phyloP scores from a whole-genome alignment of 2,888 invertebrate species.

The Lycocerus yunnanus region DNA sequence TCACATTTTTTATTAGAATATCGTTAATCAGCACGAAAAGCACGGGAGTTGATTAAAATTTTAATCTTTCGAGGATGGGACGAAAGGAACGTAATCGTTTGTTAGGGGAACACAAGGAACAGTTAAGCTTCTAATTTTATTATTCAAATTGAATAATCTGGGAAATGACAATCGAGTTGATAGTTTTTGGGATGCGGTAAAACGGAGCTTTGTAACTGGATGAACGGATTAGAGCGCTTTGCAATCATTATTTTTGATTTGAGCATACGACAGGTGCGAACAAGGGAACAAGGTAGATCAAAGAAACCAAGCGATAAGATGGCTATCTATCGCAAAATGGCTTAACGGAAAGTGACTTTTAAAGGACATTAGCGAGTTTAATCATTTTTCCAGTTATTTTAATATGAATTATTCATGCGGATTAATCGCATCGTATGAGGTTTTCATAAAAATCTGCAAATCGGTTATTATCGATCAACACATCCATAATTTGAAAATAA shows the following conservation, averaged over 20 bases:
- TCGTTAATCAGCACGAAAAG: background rate
- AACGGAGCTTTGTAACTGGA: background rate
- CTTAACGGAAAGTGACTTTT: slow-evolving; percentile 22
- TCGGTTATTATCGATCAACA: background rate
- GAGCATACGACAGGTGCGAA: slow-evolving; percentile 21
- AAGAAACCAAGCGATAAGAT: slow-evolving; percentile 23
- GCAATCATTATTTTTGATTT: slow-evolving; percentile 28
- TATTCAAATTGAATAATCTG: background rate
- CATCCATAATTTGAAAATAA: background rate
- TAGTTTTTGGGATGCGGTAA: background rate
- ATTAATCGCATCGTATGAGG: background rate
- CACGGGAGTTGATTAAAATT: background rate
- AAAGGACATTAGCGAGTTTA: slow-evolving; percentile 12
- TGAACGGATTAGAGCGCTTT: background rate
- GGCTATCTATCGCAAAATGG: slow-evolving; percentile 13
- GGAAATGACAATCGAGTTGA: background rate
- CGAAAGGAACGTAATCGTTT: background rate
- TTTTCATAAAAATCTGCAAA: background rate
- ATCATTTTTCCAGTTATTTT: background rate
- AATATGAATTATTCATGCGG: background rate
- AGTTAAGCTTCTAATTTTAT: background rate
- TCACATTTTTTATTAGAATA: background rate
- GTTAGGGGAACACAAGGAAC: background rate
- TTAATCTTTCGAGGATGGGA: background rate
- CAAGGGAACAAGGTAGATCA: slow-evolving; percentile 12